Conservation (phyloP, 2,797 vertebrate species). For the Columba guinea region DNA sequence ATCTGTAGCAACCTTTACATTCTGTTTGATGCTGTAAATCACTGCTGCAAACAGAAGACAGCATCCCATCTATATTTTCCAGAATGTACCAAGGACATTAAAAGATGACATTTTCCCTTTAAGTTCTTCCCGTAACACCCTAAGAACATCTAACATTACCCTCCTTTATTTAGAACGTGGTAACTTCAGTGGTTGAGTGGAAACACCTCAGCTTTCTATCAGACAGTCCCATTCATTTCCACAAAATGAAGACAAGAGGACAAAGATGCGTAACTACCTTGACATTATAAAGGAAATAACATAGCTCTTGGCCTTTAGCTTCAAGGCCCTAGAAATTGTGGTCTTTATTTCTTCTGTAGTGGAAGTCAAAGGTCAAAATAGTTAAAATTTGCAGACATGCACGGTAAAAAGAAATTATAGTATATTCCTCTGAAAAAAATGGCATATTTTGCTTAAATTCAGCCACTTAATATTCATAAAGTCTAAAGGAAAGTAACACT, state of each 20-base stretch:
- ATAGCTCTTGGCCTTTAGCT: neutral
- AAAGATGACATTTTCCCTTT: neutral
- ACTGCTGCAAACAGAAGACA: neutral
- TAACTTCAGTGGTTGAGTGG: neutral
- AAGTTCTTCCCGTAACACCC: neutral
- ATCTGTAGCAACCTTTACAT: neutral
- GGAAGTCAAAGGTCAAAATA: neutral
- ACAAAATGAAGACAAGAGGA: neutral
- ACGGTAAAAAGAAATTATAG: neutral
- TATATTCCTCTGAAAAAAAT: neutral
- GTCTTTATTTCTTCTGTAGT: neutral
- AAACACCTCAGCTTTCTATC: neutral
- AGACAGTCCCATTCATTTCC: neutral
- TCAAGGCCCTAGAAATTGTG: neutral
- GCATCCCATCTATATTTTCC: neutral
- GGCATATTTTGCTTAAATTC: neutral
- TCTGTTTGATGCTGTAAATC: neutral
- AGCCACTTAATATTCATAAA: neutral
- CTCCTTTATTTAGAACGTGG: neutral
- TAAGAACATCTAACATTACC: neutral
- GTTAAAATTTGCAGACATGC: neutral
- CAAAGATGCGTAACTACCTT: neutral
- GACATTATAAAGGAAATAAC: neutral
- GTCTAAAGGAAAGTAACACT: neutral
- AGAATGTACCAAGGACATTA: neutral